Percentiles rank a stretch among this genome's conserved stretches.
Conservation (phyloP, 2,888 invertebrate genomes). For the Cephalotes varians region DNA sequence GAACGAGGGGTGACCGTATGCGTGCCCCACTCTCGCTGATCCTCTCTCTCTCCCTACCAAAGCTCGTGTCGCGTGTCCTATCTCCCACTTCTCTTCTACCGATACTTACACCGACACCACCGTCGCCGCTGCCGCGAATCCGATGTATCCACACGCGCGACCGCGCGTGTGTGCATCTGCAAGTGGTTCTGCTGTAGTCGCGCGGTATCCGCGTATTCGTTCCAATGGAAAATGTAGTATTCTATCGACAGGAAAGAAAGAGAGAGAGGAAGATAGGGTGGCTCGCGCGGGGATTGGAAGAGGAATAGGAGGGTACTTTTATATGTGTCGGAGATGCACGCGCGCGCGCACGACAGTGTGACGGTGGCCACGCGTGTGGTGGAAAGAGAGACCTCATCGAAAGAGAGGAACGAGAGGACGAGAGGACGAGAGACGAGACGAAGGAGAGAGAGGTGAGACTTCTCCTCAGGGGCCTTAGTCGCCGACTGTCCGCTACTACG, state of each 20-base stretch:
- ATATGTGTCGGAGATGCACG: constrained; percentile 69
- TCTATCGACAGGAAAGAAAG: constrained; percentile 12
- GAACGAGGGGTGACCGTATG: constrained; percentile 67
- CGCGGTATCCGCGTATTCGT: constrained; percentile 60
- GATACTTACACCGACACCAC: constrained; percentile 61
- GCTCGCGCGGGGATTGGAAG: constrained; percentile 46
- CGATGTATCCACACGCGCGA: constrained; percentile 53
- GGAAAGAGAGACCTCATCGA: constrained; percentile 60
- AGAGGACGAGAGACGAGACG: constrained; percentile 74
- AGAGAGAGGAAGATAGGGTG: constrained; percentile 43
- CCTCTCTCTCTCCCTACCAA: constrained; percentile 76
- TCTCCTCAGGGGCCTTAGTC: constrained; percentile 78
- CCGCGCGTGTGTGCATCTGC: constrained; percentile 67
- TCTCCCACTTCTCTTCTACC: constrained; percentile 83
- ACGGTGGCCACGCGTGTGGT: constrained; percentile 68
- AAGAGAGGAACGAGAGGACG: constrained; percentile 68
- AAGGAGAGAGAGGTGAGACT: constrained; percentile 79
- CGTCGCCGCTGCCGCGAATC: constrained; percentile 60
- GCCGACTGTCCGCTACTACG: constrained; percentile 82
- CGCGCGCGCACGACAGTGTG: constrained; percentile 70
- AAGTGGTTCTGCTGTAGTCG: constrained; percentile 69
- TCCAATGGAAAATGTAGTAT: constrained; percentile 30
- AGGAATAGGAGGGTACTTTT: constrained; percentile 53
- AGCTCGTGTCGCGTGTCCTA: constrained; percentile 84
- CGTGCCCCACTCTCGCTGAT: constrained; percentile 65